Evolutionary conservation across 1,140 invertebrate species (phyloP), one percentile per base, ranked within the genome.

Genomic region (Camponotus floridanus): DNA sequence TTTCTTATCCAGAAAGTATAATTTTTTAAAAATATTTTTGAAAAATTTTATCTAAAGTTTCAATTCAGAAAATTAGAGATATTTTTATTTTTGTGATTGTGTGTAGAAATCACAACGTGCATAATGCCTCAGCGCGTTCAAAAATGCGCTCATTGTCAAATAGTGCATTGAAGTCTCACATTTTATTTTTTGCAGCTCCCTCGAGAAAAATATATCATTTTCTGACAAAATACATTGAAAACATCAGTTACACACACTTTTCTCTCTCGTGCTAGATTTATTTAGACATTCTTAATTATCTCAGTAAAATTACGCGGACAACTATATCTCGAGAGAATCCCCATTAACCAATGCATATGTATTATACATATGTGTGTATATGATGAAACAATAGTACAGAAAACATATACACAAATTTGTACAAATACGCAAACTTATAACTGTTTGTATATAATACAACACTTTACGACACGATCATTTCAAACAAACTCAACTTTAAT

Each of bases 231-330:
- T 67, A 39, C 31, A 21, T 4, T 67, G 42, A 15, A 36, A 51
- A n/a, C 15, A 68, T 9, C 13, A 67, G 31, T 13, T 42, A 62
- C 3, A 64, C 18, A n/a, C 8, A 5, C n/a, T 48, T 26, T 42
- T 13, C 7, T 62, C 2, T 3, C 31, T 5, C 3, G 18, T 9
- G 18, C 26, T 26, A 65, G 62, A 79, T 55, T 80, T 70, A 80
- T 68, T 68, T 55, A 21, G 6, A 55, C 45, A 39, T 55, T 11
- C 5, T 15, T 55, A 80, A n/a, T 26, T 31, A 11, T 9, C 76
- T 55, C n/a, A 11, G 33, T 70, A 15, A 80, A 57, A 80, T 64
- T 64, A 45, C 62, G 45, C 42, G 18, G 18, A 33, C 62, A 68
- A 39, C n/a, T 79, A 45, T 45, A 51, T n/a, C 15, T 26, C 7